Conservation (phyloP, 2,888 invertebrate genomes). For the Drosophila conformis region DNA sequence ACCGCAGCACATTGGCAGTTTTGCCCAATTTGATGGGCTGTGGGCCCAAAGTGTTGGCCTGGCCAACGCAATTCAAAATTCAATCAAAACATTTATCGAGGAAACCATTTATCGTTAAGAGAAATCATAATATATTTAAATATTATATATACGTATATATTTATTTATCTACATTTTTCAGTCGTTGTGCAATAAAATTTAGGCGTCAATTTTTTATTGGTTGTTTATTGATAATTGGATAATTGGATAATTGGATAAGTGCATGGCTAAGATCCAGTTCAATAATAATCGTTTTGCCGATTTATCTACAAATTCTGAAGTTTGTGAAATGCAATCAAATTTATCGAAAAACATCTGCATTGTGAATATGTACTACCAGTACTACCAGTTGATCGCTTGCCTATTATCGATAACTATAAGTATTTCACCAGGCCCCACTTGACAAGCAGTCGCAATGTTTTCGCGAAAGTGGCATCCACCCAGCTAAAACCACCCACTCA, state of each 20-base stretch:
- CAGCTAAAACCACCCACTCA: constrained; percentile 23
- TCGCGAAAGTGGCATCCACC: neutral
- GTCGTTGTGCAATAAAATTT: neutral
- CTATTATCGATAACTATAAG: constrained; percentile 14
- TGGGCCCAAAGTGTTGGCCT: constrained; percentile 17
- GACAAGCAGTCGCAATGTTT: constrained; percentile 12
- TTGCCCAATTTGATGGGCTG: constrained; percentile 13
- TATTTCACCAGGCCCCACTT: neutral
- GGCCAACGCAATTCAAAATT: constrained; percentile 1
- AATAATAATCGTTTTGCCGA: neutral
- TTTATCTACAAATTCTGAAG: neutral
- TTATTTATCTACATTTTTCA: neutral
- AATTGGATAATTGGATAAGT: neutral
- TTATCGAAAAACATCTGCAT: neutral
- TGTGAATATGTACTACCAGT: too few species aligned
- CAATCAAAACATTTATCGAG: neutral
- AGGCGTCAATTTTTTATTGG: neutral
- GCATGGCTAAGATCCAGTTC: neutral
- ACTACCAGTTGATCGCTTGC: neutral
- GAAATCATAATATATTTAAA: neutral
- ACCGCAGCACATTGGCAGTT: constrained; percentile 11
- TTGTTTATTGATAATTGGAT: too few species aligned
- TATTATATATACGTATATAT: neutral
- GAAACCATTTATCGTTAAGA: neutral
- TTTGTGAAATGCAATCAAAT: neutral